Evolutionary conservation across 2,797 vertebrate genomes (phyloP).

Genomic region (Nannoperca australis): DNA sequence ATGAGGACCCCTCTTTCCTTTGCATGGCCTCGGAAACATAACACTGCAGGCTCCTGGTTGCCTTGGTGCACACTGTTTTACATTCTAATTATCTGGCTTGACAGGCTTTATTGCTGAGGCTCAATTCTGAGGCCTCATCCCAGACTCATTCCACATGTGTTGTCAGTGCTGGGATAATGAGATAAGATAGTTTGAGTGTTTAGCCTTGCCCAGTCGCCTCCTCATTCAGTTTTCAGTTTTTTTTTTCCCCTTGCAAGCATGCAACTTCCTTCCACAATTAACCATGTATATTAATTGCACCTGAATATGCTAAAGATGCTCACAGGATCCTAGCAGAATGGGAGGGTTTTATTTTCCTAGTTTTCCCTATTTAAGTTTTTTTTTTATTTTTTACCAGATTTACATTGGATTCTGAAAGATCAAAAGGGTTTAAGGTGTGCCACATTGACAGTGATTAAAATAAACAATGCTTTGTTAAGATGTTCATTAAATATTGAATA

Average conservation of each 20-base stretch:
- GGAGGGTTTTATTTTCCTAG: background rate
- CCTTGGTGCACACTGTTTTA: slow-evolving; percentile 83
- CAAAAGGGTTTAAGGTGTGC: slow-evolving; percentile 62
- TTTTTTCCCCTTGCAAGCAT: slow-evolving; percentile 27
- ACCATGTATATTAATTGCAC: slow-evolving; percentile 29
- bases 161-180: slow-evolving; percentile 83
- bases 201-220: slow-evolving; percentile 65
- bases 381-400: slow-evolving; percentile 67
- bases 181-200: slow-evolving; percentile 82
- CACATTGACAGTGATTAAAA: slow-evolving; percentile 81
- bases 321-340: slow-evolving; percentile 17
- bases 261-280: slow-evolving; percentile 49
- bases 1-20: slow-evolving; percentile 72
- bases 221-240: slow-evolving; percentile 37
- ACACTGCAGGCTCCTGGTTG: slow-evolving; percentile 77
- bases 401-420: slow-evolving; percentile 66
- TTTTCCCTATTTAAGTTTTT: slow-evolving; percentile 33
- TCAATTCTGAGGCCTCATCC: slow-evolving; percentile 81
- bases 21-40: slow-evolving; percentile 78
- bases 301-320: slow-evolving; percentile 50
- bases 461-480: slow-evolving; percentile 83
- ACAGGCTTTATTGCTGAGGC: slow-evolving; percentile 83
- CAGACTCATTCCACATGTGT: slow-evolving; percentile 83
- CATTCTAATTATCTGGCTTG: slow-evolving; percentile 86
- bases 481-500: slow-evolving; percentile 87